Evolutionary conservation across 1,140 invertebrate genomes (phyloP).

Genomic region (Leptestheria dahalacensis): DNA sequence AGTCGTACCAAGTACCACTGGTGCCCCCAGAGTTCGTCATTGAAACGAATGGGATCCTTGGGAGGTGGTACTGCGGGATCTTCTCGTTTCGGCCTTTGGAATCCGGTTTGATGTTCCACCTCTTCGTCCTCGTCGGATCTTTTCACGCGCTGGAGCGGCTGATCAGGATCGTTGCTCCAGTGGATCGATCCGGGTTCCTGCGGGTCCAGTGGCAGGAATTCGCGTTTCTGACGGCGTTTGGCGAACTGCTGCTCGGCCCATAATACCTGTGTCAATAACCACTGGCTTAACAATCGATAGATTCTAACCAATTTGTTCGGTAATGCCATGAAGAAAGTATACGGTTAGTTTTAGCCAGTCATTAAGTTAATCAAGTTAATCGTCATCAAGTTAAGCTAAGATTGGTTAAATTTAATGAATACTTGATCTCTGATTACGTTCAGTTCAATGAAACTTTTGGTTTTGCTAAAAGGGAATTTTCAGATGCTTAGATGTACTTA

Average conservation of each 20-base stretch:
- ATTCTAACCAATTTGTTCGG: too few relatives aligned
- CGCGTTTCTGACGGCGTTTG: slow-evolving; percentile 45
- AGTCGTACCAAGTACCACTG: slow-evolving; percentile 84
- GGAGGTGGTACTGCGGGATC: neutral
- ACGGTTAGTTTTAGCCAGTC: too few relatives aligned
- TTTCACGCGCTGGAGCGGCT: slow-evolving; percentile 5
- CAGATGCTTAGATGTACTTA: too few relatives aligned
- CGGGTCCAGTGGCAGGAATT: slow-evolving; percentile 26
- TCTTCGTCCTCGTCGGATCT: neutral
- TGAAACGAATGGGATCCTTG: slow-evolving; percentile 36
- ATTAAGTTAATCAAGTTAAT: too few relatives aligned
- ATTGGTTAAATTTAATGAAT: too few relatives aligned
- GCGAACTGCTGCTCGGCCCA: slow-evolving; percentile 52
- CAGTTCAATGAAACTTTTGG: too few relatives aligned
- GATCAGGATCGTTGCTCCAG: neutral
- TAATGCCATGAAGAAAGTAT: too few relatives aligned
- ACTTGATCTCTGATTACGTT: too few relatives aligned
- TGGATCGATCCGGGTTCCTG: neutral
- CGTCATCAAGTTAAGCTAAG: too few relatives aligned
- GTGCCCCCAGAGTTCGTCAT: slow-evolving; percentile 69
- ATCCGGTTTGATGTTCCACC: neutral
- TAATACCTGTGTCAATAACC: slow-evolving; percentile 34
- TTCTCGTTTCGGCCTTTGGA: neutral
- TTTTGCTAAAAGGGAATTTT: too few relatives aligned
- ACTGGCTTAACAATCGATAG: neutral